phyloP scores from a whole-genome alignment of 2,797 vertebrate species.

The Anabacerthia variegaticeps region DNA sequence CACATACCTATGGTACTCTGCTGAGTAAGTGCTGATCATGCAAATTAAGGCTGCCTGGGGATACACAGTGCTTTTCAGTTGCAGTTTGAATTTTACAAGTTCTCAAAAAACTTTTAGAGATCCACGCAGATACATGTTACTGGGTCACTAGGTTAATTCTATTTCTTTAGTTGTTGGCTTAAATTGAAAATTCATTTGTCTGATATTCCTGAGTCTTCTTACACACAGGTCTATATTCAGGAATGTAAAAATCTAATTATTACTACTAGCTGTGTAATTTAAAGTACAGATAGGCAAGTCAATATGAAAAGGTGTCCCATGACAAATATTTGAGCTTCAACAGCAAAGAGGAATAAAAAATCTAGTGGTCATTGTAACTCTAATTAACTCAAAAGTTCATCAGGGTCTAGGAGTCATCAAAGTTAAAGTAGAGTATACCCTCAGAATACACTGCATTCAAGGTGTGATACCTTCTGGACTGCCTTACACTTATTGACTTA shows the following conservation, averaged over 20 bases:
- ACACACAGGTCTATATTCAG: background rate
- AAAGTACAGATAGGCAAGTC: background rate
- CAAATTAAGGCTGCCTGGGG: slow-evolving; percentile 67
- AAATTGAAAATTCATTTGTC: background rate
- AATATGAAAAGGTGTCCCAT: background rate
- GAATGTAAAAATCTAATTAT: slow-evolving; percentile 8
- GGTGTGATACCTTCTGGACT: background rate
- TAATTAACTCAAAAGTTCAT: slow-evolving; percentile 9
- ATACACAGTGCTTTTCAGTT: slow-evolving; percentile 53
- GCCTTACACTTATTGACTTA: background rate
- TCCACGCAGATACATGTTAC: background rate
- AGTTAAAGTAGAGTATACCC: background rate
- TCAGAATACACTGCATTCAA: background rate
- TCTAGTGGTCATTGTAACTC: background rate
- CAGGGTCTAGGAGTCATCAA: background rate
- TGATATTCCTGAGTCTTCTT: slow-evolving; percentile 6
- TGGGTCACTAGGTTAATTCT: background rate
- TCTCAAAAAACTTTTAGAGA: slow-evolving; percentile 59
- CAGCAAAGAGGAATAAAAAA: slow-evolving; percentile 14
- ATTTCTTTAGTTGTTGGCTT: slow-evolving; percentile 44
- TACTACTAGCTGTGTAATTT: background rate
- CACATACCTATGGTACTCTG: slow-evolving; percentile 28
- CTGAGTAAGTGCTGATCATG: slow-evolving; percentile 57
- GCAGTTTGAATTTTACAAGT: slow-evolving; percentile 55
- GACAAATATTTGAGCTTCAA: slow-evolving; percentile 13